These are phyloP conservation scores for Phyllopteryx taeniolatus DNA, from an alignment of 2,113 vertebrate genomes.

Conservation along the genomic window DNA sequence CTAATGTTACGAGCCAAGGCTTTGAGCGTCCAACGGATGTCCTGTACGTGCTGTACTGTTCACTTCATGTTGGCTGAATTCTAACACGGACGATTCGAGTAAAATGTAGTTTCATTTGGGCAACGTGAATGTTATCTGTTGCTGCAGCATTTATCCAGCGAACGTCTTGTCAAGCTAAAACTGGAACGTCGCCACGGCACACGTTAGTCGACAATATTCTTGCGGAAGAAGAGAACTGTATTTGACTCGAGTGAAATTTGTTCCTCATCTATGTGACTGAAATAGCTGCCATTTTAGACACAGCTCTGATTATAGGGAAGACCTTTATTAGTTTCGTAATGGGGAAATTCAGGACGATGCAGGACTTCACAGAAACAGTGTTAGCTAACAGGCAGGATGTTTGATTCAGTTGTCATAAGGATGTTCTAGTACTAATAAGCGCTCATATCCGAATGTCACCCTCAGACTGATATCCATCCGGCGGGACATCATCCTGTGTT, in stretches of 20 bases:
- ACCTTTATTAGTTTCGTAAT: not conserved
- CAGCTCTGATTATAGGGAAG: not conserved
- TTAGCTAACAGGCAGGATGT: not conserved
- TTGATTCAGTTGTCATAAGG: not conserved
- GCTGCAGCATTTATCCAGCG: constrained; percentile 35
- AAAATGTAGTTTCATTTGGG: not conserved
- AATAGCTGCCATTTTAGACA: not conserved
- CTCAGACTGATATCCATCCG: constrained; percentile 53
- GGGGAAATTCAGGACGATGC: not conserved
- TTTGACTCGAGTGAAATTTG: not conserved
- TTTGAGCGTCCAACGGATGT: constrained; percentile 6
- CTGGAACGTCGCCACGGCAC: not conserved
- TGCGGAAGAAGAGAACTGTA: not conserved
- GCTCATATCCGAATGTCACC: constrained; percentile 4
- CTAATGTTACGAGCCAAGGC: constrained; percentile 3
- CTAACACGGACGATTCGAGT: not conserved
- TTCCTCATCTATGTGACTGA: not conserved
- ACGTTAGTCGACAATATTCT: too few relatives aligned
- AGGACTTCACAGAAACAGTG: not conserved
- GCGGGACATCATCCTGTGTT: constrained; percentile 40
- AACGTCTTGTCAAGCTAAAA: constrained; percentile 21
- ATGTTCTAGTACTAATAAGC: not conserved
- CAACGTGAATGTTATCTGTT: not conserved
- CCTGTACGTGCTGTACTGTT: constrained; percentile 11
- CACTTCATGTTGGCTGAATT: not conserved